Percentiles rank a stretch among this genome's conserved stretches.
These are phyloP conservation scores for Thalassarche chlororhynchos DNA, from an alignment of 2,113 vertebrate species.

Conservation along the genomic window DNA sequence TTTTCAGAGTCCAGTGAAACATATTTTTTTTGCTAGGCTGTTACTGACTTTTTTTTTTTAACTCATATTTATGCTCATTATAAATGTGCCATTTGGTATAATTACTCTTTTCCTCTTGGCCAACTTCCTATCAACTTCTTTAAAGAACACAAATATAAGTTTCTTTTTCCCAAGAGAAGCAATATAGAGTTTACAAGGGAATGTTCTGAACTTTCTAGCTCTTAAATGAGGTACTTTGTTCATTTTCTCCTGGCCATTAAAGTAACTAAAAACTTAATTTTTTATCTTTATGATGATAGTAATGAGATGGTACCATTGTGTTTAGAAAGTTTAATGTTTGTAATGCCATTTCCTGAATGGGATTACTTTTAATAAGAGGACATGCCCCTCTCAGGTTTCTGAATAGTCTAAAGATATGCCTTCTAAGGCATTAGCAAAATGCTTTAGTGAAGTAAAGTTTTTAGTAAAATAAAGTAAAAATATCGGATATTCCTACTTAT, in stretches of 20 bases:
- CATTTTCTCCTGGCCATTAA: not conserved
- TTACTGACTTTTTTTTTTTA: not conserved
- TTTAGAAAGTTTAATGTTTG: not conserved
- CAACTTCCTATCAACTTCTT: constrained; percentile 17
- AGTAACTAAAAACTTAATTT: not conserved
- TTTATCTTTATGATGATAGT: not conserved
- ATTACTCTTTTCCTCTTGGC: constrained; percentile 52
- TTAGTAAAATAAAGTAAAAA: not conserved
- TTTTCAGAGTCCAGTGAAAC: not conserved
- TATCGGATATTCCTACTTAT: not conserved
- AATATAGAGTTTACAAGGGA: not conserved
- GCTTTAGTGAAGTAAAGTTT: not conserved
- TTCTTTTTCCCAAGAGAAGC: constrained; percentile 33
- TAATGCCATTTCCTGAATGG: not conserved
- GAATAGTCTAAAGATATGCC: not conserved
- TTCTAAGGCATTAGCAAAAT: not conserved
- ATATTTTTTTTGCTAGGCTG: not conserved
- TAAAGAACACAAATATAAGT: constrained; percentile 43
- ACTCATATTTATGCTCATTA: not conserved
- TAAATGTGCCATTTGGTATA: constrained; percentile 23
- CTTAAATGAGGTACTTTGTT: not conserved
- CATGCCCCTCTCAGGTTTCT: not conserved
- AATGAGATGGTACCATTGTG: not conserved
- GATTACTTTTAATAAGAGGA: not conserved
- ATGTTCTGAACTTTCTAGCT: not conserved